phyloP scores from a whole-genome alignment of 2,113 vertebrate genomes.

The Entosphenus tridentatus region DNA sequence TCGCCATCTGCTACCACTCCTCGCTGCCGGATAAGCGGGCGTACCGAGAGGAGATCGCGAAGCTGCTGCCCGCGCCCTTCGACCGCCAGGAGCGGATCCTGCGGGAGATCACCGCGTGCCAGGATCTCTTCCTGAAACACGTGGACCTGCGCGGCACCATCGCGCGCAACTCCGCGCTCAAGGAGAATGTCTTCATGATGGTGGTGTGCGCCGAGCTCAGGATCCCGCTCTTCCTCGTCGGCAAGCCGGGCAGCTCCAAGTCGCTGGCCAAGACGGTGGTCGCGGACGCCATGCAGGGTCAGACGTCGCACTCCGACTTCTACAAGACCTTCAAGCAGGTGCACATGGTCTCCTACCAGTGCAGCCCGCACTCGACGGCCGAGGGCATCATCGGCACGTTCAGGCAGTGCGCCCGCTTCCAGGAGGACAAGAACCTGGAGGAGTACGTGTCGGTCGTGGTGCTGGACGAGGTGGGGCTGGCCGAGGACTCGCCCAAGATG shows the following conservation, averaged over 20 bases:
- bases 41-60: constrained; percentile 20
- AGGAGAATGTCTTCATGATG: constrained; percentile 40
- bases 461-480: constrained; percentile 35
- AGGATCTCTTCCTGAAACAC: constrained; percentile 25
- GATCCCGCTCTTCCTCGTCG: constrained; percentile 36
- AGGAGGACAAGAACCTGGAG: constrained; percentile 29
- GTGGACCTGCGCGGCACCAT: constrained; percentile 21
- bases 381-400: constrained; percentile 37
- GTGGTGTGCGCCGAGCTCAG: constrained; percentile 33
- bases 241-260: constrained; percentile 40
- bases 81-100: constrained; percentile 13
- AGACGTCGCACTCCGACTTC: constrained; percentile 20
- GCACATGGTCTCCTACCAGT: constrained; percentile 39
- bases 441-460: constrained; percentile 36
- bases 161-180: constrained; percentile 31
- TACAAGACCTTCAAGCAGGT: constrained; percentile 30
- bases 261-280: constrained; percentile 37
- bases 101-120: constrained; percentile 21
- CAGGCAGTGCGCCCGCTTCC: constrained; percentile 32
- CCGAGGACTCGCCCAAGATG: constrained; percentile 40
- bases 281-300: constrained; percentile 31
- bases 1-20: constrained; percentile 34
- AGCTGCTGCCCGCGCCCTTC: constrained; percentile 17
- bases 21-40: constrained; percentile 21
- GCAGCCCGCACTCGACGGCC: constrained; percentile 37